phyloP scores from a whole-genome alignment of 2,113 vertebrate genomes.

The Macquaria australasica region DNA sequence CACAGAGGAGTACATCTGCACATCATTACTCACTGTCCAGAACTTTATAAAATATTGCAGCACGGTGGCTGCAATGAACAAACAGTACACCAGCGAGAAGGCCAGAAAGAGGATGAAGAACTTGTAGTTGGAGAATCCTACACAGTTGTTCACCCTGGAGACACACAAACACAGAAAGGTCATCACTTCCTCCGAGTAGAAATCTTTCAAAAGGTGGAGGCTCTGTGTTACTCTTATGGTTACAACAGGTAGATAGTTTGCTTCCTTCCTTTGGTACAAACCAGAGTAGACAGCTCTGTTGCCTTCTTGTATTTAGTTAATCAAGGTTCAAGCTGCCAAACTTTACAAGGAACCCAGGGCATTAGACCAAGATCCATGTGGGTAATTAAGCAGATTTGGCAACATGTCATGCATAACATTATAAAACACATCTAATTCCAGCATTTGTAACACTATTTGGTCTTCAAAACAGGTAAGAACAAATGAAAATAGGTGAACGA shows the following conservation, averaged over 20 bases:
- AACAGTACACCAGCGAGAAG: conserved; percentile 96
- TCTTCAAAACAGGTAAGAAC: not conserved
- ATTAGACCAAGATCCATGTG: not conserved
- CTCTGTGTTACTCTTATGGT: not conserved
- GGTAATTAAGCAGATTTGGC: not conserved
- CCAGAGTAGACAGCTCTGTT: not conserved
- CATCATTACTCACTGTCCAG: conserved; percentile 93
- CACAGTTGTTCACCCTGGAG: conserved; percentile 86
- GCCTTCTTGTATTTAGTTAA: not conserved
- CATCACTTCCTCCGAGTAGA: not conserved
- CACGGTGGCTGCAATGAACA: conserved; percentile 95
- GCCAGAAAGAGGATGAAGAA: conserved; percentile 94
- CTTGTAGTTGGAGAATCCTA: conserved; percentile 87
- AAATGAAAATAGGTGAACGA: not conserved
- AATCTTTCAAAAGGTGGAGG: not conserved
- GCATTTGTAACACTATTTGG: not conserved
- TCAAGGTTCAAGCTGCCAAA: not conserved
- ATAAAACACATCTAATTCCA: not conserved
- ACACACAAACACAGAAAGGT: conserved; percentile 22
- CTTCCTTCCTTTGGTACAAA: not conserved
- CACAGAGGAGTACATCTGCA: not conserved
- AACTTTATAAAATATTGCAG: conserved; percentile 98
- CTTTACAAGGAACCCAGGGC: not conserved
- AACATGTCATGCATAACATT: not conserved
- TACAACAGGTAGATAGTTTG: not conserved